Base-by-base conservation (phyloP, 2,797 vertebrate species). In the Gorsachius magnificus region DNA sequence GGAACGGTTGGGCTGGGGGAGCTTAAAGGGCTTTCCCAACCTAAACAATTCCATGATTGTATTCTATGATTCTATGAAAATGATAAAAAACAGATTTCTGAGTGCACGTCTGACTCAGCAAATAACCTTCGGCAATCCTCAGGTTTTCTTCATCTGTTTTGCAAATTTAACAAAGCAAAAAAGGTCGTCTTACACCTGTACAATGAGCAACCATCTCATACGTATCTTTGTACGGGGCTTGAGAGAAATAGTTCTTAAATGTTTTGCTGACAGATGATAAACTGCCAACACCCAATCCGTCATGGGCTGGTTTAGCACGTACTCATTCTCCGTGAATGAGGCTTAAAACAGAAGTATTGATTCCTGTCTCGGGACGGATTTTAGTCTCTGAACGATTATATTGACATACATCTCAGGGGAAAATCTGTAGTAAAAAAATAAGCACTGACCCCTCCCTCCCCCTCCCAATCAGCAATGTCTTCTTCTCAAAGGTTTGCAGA, bases 321-420 rank as follows among this genome's bases (percentile, higher is more conserved):
- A 28, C 75, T 58, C 31, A n/a, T 61, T 92, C 41, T 61, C 71
- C 64, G 33, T 38, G 93, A 94, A 92, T 68, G 68, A 94, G 46
- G 31, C 29, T 87, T 92, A 83, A 94, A 95, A 76, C 82, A 92
- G 83, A 92, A 63, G 19, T 71, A 95, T 94, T 89, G 96, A 97
- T 96, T 96, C 95, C 78, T 82, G 87, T 58, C 92, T 78, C 56
- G 17, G 83, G 94, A 81, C 53, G 64, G 63, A 81, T 76, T 88
- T 96, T 92, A 72, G n/a, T n/a, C 89, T 84, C 72, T 75, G 69
- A 75, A 54, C 45, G 51, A 60, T 77, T 91, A 60, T 77, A 94
- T 66, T 83, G 96, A 94, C 94, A 54, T 29, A 91, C 46, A 24
- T 92, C 82, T 35, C 66, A 9, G 31, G 89, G 78, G 90, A 85